Evolutionary conservation across 1,140 invertebrate species (phyloP).

Genomic region (Saccostrea echinata): DNA sequence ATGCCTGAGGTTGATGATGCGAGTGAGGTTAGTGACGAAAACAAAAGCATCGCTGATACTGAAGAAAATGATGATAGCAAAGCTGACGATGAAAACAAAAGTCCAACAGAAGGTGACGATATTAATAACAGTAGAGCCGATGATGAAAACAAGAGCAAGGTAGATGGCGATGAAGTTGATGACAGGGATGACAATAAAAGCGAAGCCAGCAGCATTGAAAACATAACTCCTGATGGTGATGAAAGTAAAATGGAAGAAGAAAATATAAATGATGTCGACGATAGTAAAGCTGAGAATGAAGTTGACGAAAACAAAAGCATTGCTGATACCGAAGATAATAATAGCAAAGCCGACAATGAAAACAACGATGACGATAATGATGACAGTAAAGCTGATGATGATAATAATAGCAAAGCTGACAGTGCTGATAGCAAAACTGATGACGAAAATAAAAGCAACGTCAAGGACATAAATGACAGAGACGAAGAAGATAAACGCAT

Average conservation of each 20-base stretch:
- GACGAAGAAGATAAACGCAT: neutral
- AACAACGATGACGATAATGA: neutral
- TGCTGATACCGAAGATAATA: neutral
- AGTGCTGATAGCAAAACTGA: neutral
- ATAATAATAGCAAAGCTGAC: neutral
- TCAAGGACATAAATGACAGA: neutral
- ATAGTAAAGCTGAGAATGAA: neutral
- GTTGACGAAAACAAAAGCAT: neutral
- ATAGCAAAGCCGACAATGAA: neutral
- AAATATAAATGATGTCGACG: neutral
- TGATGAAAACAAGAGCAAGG: neutral
- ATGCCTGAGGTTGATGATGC: neutral
- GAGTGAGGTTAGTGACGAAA: neutral
- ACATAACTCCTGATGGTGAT: neutral
- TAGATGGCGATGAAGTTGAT: neutral
- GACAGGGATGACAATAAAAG: neutral
- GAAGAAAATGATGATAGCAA: neutral
- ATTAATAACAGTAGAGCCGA: neutral
- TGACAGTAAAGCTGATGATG: neutral
- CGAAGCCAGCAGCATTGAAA: too few relatives aligned
- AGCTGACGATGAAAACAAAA: neutral
- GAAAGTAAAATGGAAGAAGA: neutral
- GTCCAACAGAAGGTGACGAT: neutral
- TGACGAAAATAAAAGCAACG: neutral
- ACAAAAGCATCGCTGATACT: neutral